phyloP scores from a whole-genome alignment of 2,113 vertebrate genomes.

The Seriola rivoliana region DNA sequence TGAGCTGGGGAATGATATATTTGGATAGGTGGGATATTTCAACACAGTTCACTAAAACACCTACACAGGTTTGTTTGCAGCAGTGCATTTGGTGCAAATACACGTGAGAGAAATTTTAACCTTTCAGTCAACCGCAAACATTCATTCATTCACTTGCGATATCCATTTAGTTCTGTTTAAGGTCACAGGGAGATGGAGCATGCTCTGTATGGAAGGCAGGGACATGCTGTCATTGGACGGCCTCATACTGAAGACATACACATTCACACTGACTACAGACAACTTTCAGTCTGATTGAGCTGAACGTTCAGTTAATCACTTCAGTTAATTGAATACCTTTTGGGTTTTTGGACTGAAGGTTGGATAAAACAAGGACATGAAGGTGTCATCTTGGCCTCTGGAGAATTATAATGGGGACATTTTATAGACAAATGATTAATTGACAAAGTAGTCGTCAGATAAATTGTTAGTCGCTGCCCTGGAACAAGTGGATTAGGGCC shows the following conservation, averaged over 20 bases:
- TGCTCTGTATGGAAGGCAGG: constrained; percentile 2
- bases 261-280: neutral
- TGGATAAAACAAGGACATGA: neutral
- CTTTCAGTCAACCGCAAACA: constrained; percentile 14
- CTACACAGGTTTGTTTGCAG: neutral
- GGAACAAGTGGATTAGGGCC: neutral
- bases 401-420: neutral
- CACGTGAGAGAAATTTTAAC: neutral
- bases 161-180: constrained; percentile 32
- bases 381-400: neutral
- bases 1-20: constrained; percentile 28
- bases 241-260: neutral
- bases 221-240: neutral
- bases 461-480: neutral
- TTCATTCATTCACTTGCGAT: constrained; percentile 3
- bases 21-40: constrained; percentile 29
- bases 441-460: neutral
- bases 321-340: too few species aligned
- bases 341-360: neutral
- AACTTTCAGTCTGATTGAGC: neutral
- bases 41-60: constrained; percentile 1
- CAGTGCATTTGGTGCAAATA: constrained; percentile 2
- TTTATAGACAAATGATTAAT: neutral
- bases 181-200: constrained; percentile 1
- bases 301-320: too few species aligned